These are phyloP conservation scores for Drosophila suzukii DNA, from an alignment of 1,140 invertebrate genomes.

Conservation along the genomic window DNA sequence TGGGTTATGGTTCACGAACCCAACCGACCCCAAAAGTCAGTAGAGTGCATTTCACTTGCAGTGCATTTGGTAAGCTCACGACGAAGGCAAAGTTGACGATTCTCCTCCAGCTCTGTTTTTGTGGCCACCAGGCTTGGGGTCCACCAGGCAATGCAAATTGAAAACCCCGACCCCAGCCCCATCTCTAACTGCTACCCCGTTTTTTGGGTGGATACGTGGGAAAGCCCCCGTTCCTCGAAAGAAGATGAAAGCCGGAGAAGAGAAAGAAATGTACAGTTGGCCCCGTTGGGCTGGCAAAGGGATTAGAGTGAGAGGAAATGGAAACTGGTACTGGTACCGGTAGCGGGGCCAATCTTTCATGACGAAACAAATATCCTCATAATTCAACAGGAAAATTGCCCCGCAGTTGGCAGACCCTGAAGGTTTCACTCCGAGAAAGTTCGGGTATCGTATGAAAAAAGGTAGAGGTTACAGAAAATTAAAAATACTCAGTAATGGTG, in stretches of 20 bases:
- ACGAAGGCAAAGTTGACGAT: slow-evolving; percentile 80
- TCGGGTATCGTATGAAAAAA: background rate
- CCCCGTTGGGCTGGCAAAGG: slow-evolving; percentile 44
- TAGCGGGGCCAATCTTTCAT: slow-evolving; percentile 78
- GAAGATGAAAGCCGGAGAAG: slow-evolving; percentile 29
- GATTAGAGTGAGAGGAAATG: slow-evolving; percentile 61
- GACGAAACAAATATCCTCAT: slow-evolving; percentile 83
- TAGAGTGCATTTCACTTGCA: slow-evolving; percentile 80
- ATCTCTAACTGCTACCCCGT: background rate
- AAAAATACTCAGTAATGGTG: no score
- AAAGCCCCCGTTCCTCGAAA: slow-evolving; percentile 1
- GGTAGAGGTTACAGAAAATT: no score
- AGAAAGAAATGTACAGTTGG: slow-evolving; percentile 56
- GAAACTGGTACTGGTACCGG: slow-evolving; percentile 18
- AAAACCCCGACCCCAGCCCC: slow-evolving; percentile 36
- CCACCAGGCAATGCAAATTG: slow-evolving; percentile 56
- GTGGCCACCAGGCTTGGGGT: slow-evolving; percentile 49
- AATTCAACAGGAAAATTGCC: slow-evolving; percentile 83
- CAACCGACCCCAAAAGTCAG: slow-evolving; percentile 67
- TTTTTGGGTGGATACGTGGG: background rate
- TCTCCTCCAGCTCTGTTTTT: slow-evolving; percentile 43
- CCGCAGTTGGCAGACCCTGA: slow-evolving; percentile 36
- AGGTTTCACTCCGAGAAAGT: slow-evolving; percentile 5
- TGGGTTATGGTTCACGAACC: slow-evolving; percentile 57
- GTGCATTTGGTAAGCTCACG: slow-evolving; percentile 80